Evolutionary conservation across 2,888 invertebrate genomes (phyloP), one percentile per base, ranked within the genome.

Genomic region (Odontocerum albicorne): DNA sequence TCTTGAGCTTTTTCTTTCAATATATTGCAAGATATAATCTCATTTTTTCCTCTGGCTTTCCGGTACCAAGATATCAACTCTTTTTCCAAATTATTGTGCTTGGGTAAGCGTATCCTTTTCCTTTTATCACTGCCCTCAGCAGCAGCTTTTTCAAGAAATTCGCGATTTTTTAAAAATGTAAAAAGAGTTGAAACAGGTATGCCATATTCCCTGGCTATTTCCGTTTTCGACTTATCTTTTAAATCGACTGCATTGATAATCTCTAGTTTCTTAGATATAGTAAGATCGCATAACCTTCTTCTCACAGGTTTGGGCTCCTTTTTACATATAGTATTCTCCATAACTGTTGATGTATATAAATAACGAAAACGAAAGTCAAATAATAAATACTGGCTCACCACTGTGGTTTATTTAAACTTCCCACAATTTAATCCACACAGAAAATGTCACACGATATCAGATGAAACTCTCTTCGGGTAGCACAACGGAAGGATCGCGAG

Each of bases 191-290:
- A 49, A 6, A 31, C 13, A n/a, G 49, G 49, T 10, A 49, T 49
- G n/a, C 49, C 49, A 33, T 40, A 49, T 6, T 49, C 39, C 32
- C 32, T 39, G 7, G 49, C 49, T 32, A 49, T 20, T 39, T 49
- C 49, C 4, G 19, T 39, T 32, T 39, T 49, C 6, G 39, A 10
- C n/a, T 32, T 49, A 49, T 49, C 49, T 32, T 32, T 49, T 17
- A 40, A 13, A 17, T 49, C 49, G 10, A 39, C 49, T 8, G 49
- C 49, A 40, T 49, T 32, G 12, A 49, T 49, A 13, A 49, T 49
- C 19, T 49, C 49, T 12, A 49, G 31, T 21, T 49, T 49, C 20
- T 49, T 39, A 12, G 49, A 49, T 16, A 49, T 27, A 10, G 49
- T 49, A 1, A 49, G 22, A 39, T 49, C 13, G 13, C 17, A 16